Evolutionary conservation across 2,113 vertebrate genomes (phyloP), one percentile per base, ranked within the genome.

Genomic region (Tupaia chinensis): DNA sequence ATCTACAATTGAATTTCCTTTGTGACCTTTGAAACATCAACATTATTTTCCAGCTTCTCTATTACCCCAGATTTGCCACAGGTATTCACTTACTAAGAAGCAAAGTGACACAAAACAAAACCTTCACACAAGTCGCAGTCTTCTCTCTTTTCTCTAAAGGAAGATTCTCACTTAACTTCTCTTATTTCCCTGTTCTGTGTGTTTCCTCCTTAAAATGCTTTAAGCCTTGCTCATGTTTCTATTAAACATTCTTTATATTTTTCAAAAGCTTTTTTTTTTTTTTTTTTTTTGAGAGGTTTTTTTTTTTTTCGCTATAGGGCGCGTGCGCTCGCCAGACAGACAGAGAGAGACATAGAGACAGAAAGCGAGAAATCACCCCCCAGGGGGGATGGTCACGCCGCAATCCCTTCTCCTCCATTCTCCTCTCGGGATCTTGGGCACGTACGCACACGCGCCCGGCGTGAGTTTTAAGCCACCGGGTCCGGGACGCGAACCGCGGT

Each of bases 1-100:
- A 56, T 89, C 23, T 69, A 77, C 34, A 96, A 92, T 81, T 93
- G 92, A 89, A 95, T 95, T 94, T 95, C 80, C 27, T 89, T 87
- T 92, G 83, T 95, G 83, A 87, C 70, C 60, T 96, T 95, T 86
- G 60, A 96, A 95, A 94, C 58, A 91, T 54, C 34, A 70, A n/a
- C 69, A 53, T 82, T 93, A 87, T 70, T 27, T 87, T 54, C 9
- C 91, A 74, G 20, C 9, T 87, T 95, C 92, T 27, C 53, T 34
- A 87, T 93, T 84, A 78, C 32, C 72, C 16, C 17, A 78, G 22
- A 94, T 91, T 94, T 68, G 29, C 32, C 65, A 91, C 54, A 66
- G 27, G 3, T 72, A 72, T 72, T 87, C 53, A 44, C 32, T 79
- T 96, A 66, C 84, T 89, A 94, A 93, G 79, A 94, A 90, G 78